A percentile compares a stretch with the other conserved stretches of the same genome.
phyloP scores from a whole-genome alignment of 1,140 invertebrate genomes.

The Microplitis mediator region DNA sequence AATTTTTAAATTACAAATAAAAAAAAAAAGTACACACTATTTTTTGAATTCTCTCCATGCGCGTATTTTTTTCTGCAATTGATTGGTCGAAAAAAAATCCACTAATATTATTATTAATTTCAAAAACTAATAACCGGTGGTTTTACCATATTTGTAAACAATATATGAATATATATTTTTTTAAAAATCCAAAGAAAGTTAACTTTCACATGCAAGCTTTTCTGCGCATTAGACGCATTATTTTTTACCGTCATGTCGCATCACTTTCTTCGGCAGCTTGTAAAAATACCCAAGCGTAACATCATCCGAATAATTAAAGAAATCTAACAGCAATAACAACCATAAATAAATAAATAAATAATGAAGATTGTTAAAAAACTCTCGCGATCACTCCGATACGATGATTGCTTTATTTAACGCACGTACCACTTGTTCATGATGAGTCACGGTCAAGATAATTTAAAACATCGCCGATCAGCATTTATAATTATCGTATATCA shows the following conservation, averaged over 20 bases:
- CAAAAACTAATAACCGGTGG: too few relatives aligned
- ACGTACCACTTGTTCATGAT: conserved; percentile 16
- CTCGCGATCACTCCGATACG: neutral
- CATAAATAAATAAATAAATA: neutral
- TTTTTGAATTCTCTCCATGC: too few relatives aligned
- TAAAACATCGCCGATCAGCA: neutral
- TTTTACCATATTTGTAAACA: too few relatives aligned
- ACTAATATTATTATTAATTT: too few relatives aligned
- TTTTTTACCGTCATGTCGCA: neutral
- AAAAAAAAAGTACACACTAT: too few relatives aligned
- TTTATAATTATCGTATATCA: neutral
- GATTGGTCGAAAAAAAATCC: too few relatives aligned
- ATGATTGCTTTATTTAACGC: neutral
- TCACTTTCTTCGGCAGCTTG: conserved; percentile 4
- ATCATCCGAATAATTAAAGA: neutral
- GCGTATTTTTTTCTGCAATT: too few relatives aligned
- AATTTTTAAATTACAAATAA: too few relatives aligned
- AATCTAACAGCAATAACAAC: neutral
- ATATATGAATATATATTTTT: too few relatives aligned
- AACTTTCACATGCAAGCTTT: neutral
- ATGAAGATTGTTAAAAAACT: neutral
- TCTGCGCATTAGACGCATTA: neutral
- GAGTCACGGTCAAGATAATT: neutral
- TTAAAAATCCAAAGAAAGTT: conserved; percentile 1
- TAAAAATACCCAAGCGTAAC: neutral